These are phyloP conservation scores for Heliothis subflexa DNA, from an alignment of 1,140 invertebrate species.

Conservation along the genomic window DNA sequence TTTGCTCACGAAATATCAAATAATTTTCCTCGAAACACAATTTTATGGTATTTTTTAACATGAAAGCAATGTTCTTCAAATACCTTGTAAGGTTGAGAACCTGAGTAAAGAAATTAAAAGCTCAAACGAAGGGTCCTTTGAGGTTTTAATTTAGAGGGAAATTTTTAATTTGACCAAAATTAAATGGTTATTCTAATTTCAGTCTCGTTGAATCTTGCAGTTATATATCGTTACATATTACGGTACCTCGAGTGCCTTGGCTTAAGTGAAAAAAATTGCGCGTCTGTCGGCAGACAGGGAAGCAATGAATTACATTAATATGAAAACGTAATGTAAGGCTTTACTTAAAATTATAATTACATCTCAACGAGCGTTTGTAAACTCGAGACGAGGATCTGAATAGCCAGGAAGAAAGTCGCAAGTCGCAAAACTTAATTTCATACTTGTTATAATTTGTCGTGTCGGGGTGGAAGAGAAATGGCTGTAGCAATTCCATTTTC, in stretches of 20 bases:
- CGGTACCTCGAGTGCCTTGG: neutral
- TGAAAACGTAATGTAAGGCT: slow-evolving; percentile 29
- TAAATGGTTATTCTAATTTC: slow-evolving; percentile 28
- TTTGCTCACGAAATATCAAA: slow-evolving; percentile 23
- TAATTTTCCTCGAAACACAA: slow-evolving; percentile 1
- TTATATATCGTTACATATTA: slow-evolving; percentile 7
- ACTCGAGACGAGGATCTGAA: slow-evolving; percentile 14
- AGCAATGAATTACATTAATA: slow-evolving; percentile 36
- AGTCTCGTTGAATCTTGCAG: slow-evolving; percentile 10
- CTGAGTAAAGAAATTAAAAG: slow-evolving; percentile 31
- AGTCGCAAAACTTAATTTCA: slow-evolving; percentile 46
- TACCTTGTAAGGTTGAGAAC: slow-evolving; percentile 1
- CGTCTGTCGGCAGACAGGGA: slow-evolving; percentile 19
- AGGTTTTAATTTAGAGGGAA: slow-evolving; percentile 22
- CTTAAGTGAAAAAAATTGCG: slow-evolving; percentile 29
- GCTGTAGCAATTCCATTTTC: slow-evolving; percentile 46
- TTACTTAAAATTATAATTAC: slow-evolving; percentile 43
- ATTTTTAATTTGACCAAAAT: slow-evolving; percentile 31
- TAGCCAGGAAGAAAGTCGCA: slow-evolving; percentile 36
- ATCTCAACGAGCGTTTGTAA: slow-evolving; percentile 41
- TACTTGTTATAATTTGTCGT: slow-evolving; percentile 49
- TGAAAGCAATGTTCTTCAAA: slow-evolving; percentile 9
- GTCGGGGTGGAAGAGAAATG: slow-evolving; percentile 36
- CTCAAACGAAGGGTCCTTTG: slow-evolving; percentile 16
- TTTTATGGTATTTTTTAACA: slow-evolving; percentile 17